Evolutionary conservation across 2,888 invertebrate genomes (phyloP), one percentile per base, ranked within the genome.

Genomic region (Monopis laevigella): DNA sequence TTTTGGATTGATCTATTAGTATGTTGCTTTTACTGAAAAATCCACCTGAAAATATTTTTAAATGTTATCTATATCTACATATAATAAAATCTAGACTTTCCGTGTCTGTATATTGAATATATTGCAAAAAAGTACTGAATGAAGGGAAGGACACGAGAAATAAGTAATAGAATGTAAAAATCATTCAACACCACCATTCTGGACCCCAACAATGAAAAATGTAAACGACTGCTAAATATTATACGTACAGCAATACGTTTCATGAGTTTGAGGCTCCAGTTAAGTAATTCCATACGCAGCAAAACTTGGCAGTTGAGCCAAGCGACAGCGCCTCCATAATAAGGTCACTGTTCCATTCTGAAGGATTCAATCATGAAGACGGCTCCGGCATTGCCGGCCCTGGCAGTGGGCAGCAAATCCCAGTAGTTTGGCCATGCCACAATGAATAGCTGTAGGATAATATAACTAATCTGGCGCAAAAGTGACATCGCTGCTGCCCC

Each of bases 381-480:
- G 2, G 95, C 58, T 0, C 86, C 95, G 1, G 89, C 87, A 68
- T 96, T 96, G n/a, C n/a, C n/a, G n/a, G n/a, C n/a, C n/a, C n/a
- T n/a, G n/a, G n/a, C n/a, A n/a, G n/a, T n/a, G n/a, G n/a, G n/a
- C n/a, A n/a, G n/a, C n/a, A n/a, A n/a, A n/a, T n/a, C n/a, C n/a
- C n/a, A n/a, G n/a, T n/a, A n/a, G n/a, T n/a, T n/a, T 24, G 8
- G 8, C 6, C 24, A 7, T 24, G 24, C 24, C 24, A 24, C 6
- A 24, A 24, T 24, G 8, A 24, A 24, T 24, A 24, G 8, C 6
- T 24, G 8, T 24, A 7, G 8, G 6, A 7, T 10, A 24, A 10
- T 24, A 24, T 24, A 10, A 10, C 24, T 24, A 24, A 6, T 7
- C 24, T 24, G 8, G 6, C 24, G 24, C 24, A 6, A 24, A 7